phyloP scores from a whole-genome alignment of 2,113 vertebrate species.

The Oxyruncus cristatus region DNA sequence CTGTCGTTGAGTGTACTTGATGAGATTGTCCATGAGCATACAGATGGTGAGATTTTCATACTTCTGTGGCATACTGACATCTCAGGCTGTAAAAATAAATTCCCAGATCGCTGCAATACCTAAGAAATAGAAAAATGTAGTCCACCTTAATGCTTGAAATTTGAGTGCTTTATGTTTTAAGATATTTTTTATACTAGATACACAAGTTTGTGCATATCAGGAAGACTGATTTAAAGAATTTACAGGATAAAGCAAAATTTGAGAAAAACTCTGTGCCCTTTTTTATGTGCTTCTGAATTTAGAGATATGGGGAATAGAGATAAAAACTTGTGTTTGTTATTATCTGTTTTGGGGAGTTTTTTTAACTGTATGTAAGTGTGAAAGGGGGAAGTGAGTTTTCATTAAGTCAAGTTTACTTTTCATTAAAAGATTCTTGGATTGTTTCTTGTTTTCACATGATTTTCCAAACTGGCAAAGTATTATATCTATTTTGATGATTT shows the following conservation, averaged over 20 bases:
- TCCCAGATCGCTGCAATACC: slow-evolving; percentile 39
- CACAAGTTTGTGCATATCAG: not conserved
- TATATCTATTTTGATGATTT: slow-evolving; percentile 46
- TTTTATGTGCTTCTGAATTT: not conserved
- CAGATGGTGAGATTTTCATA: slow-evolving; percentile 70
- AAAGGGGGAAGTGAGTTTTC: slow-evolving; percentile 66
- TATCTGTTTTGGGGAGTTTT: not conserved
- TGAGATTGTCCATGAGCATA: slow-evolving; percentile 54
- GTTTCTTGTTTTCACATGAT: slow-evolving; percentile 52
- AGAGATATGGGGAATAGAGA: not conserved
- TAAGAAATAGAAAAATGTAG: slow-evolving; percentile 23
- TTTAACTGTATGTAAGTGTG: slow-evolving; percentile 26
- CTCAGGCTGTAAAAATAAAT: slow-evolving; percentile 61
- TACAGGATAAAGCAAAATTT: not conserved
- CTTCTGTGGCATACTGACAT: slow-evolving; percentile 63
- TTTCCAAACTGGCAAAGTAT: slow-evolving; percentile 44
- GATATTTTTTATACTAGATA: not conserved
- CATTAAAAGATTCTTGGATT: slow-evolving; percentile 54
- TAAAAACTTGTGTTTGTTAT: not conserved
- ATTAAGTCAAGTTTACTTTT: slow-evolving; percentile 53
- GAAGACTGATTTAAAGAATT: not conserved
- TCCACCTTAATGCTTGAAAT: not conserved
- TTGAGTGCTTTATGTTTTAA: not conserved
- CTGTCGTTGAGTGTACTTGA: slow-evolving; percentile 52
- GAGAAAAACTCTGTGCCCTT: not conserved